A percentile compares a stretch with the other conserved stretches of the same genome.
These are phyloP conservation scores for Chanos chanos DNA, from an alignment of 2,797 vertebrate species.

Conservation along the genomic window DNA sequence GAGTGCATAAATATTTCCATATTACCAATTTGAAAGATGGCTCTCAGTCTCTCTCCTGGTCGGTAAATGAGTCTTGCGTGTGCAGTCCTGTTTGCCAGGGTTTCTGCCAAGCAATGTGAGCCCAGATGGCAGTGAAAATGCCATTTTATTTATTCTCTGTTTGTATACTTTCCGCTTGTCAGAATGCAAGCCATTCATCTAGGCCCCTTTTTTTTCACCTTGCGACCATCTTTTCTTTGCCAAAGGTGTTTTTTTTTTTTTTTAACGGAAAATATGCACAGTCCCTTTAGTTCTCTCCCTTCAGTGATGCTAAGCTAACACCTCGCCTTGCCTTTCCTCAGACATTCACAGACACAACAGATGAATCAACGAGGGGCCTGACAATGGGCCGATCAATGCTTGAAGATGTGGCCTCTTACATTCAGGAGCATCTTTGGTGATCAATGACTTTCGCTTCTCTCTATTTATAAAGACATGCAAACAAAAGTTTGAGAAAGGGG, in stretches of 20 bases:
- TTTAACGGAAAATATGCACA: conserved; percentile 6
- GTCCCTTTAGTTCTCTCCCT: neutral
- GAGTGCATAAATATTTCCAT: conserved; percentile 42
- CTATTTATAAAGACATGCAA: conserved; percentile 5
- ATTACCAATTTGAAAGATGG: conserved; percentile 42
- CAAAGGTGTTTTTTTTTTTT: conserved; percentile 13
- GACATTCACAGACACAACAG: conserved; percentile 6
- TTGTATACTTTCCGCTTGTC: conserved; percentile 34
- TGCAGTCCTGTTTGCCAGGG: conserved; percentile 22
- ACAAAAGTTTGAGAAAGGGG: neutral
- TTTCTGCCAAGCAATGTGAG: conserved; percentile 44
- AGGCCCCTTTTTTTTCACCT: conserved; percentile 13
- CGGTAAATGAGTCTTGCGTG: conserved; percentile 33
- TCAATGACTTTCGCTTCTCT: conserved; percentile 22
- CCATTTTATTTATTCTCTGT: conserved; percentile 26
- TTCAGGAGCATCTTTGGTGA: conserved; percentile 28
- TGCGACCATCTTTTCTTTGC: neutral
- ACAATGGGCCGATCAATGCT: conserved; percentile 28
- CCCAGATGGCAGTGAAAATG: conserved; percentile 44
- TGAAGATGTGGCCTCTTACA: conserved; percentile 30
- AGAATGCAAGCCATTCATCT: conserved; percentile 34
- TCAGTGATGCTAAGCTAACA: neutral
- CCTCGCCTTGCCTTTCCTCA: conserved; percentile 11
- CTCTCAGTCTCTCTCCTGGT: conserved; percentile 23
- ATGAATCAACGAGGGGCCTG: conserved; percentile 22